These are phyloP conservation scores for Agrochola lychnidis DNA, from an alignment of 2,888 invertebrate species.

Conservation along the genomic window DNA sequence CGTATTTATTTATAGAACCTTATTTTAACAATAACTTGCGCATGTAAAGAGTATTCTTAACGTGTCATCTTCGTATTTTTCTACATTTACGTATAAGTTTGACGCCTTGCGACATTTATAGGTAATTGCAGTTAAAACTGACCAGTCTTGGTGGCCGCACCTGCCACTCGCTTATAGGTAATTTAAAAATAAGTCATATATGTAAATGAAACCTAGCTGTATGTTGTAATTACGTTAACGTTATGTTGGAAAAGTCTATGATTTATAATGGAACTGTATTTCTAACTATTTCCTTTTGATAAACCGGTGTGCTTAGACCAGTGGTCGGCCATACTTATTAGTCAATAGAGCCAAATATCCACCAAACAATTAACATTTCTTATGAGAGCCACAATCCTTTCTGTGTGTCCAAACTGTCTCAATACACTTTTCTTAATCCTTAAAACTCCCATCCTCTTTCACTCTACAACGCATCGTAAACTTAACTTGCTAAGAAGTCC, in stretches of 20 bases:
- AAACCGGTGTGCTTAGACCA: not conserved
- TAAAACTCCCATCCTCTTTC: too few species aligned
- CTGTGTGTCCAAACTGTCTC: too few species aligned
- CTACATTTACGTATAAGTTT: slow-evolving; percentile 65
- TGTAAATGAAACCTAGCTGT: slow-evolving; percentile 44
- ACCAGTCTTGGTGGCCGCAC: slow-evolving; percentile 69
- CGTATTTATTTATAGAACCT: slow-evolving; percentile 42
- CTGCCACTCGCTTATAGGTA: slow-evolving; percentile 65
- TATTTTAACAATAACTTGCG: slow-evolving; percentile 54
- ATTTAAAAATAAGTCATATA: slow-evolving; percentile 67
- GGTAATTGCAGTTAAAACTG: slow-evolving; percentile 76
- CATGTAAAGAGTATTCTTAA: slow-evolving; percentile 51
- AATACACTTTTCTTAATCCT: too few species aligned
- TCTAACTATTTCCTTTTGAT: slow-evolving; percentile 16
- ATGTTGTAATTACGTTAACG: slow-evolving; percentile 57
- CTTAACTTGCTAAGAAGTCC: too few species aligned
- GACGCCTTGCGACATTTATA: slow-evolving; percentile 83
- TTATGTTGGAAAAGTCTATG: slow-evolving; percentile 52
- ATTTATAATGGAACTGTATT: slow-evolving; percentile 54
- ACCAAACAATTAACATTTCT: too few species aligned
- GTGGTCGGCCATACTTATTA: too few species aligned
- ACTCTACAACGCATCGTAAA: too few species aligned
- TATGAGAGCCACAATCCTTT: too few species aligned
- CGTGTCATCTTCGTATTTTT: slow-evolving; percentile 68
- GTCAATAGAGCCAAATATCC: too few species aligned